Evolutionary conservation across 1,140 invertebrate genomes (phyloP).

Genomic region (Eulimnadia texana): DNA sequence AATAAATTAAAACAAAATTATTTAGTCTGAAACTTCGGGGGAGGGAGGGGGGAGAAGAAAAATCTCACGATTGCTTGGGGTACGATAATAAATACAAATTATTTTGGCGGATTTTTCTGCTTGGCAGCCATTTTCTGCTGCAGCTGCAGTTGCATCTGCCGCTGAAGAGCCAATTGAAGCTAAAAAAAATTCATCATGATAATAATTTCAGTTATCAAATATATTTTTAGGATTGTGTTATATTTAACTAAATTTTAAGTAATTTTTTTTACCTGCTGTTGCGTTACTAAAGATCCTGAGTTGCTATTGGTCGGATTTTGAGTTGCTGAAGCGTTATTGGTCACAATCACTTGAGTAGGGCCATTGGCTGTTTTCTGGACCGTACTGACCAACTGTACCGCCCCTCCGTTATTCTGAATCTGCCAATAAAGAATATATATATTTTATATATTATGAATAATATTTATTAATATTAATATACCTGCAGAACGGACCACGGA

Average conservation of each 20-base stretch:
- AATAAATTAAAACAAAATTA: no score
- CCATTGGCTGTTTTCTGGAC: background rate
- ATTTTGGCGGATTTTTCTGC: constrained; percentile 7
- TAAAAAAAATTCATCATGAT: no score
- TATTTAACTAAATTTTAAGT: no score
- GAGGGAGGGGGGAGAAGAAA: no score
- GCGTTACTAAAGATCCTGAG: constrained; percentile 1
- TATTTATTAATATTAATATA: no score
- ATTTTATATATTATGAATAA: no score
- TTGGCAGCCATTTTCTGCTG: constrained; percentile 5
- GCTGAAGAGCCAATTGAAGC: constrained; percentile 13
- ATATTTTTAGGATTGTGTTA: no score
- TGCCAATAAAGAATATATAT: background rate
- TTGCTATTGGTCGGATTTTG: constrained; percentile 6
- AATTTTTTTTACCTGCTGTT: constrained; percentile 13
- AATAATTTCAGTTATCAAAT: no score
- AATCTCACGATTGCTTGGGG: no score
- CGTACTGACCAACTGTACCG: constrained; percentile 2
- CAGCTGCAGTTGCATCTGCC: constrained; percentile 12
- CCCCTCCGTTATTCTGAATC: constrained; percentile 7
- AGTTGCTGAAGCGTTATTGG: background rate
- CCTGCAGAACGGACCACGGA: constrained; percentile 12
- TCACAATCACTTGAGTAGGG: background rate
- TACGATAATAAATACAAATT: no score
- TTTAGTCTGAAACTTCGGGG: no score